Percentiles rank a stretch among this genome's conserved stretches.
Conservation (phyloP, 1,140 invertebrate genomes). For the Leptopilina boulardi region DNA sequence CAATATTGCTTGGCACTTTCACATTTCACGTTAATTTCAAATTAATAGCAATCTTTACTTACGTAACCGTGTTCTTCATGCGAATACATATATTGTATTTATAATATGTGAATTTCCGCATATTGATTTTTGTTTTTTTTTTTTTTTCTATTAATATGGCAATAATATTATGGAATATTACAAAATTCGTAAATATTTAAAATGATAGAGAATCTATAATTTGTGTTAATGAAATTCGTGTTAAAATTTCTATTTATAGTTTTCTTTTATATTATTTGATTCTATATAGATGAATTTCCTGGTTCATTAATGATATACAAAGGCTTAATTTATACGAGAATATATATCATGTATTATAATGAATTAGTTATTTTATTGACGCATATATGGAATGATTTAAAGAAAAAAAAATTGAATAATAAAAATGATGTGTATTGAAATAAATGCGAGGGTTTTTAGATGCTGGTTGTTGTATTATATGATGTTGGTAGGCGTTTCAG, state of each 20-base stretch:
- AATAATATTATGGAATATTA: background rate
- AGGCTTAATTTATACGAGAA: background rate
- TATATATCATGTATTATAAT: no score
- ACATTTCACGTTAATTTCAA: constrained; percentile 69
- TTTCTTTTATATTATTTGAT: background rate
- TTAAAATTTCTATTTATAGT: background rate
- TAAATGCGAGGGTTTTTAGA: constrained; percentile 18
- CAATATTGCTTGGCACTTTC: constrained; percentile 63
- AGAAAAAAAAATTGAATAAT: background rate
- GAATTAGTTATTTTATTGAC: background rate
- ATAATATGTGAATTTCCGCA: background rate
- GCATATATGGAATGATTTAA: background rate
- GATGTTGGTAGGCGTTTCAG: constrained; percentile 52
- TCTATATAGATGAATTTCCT: background rate
- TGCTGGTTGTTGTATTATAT: constrained; percentile 1
- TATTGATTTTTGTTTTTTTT: background rate
- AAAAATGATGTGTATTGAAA: background rate
- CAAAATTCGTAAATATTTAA: background rate
- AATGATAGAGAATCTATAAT: background rate
- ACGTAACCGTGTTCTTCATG: constrained; percentile 56
- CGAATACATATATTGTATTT: background rate
- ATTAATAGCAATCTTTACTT: constrained; percentile 61
- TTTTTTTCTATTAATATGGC: background rate
- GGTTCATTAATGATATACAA: background rate
- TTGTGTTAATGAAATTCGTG: background rate